A percentile compares a stretch with the other conserved stretches of the same genome.
Conservation (phyloP, 2,797 vertebrate species). For the Champsocephalus gunnari region DNA sequence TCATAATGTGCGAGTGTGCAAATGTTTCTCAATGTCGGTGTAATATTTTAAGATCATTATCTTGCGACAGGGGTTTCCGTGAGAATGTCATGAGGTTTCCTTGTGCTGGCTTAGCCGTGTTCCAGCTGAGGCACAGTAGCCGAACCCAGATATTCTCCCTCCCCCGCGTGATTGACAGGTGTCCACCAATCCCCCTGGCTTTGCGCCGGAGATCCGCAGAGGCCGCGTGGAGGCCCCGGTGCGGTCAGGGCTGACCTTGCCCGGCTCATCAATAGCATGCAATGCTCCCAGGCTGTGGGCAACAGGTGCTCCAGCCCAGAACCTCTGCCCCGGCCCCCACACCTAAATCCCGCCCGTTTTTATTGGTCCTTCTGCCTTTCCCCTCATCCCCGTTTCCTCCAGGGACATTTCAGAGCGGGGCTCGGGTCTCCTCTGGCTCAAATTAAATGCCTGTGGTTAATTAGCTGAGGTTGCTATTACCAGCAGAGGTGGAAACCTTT, state of each 20-base stretch:
- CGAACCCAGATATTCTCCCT: slow-evolving; percentile 66
- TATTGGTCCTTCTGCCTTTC: slow-evolving; percentile 59
- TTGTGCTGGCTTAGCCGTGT: slow-evolving; percentile 61
- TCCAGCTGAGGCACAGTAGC: slow-evolving; percentile 72
- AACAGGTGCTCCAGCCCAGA: slow-evolving; percentile 81
- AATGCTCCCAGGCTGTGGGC: slow-evolving; percentile 65
- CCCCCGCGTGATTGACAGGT: slow-evolving; percentile 82
- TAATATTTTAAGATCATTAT: slow-evolving; percentile 79
- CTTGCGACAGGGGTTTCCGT: slow-evolving; percentile 77
- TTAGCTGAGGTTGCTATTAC: slow-evolving; percentile 70
- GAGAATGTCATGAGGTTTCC: slow-evolving; percentile 77
- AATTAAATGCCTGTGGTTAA: slow-evolving; percentile 74
- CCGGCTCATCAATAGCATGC: slow-evolving; percentile 76
- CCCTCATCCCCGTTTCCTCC: slow-evolving; percentile 60
- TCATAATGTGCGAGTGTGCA: slow-evolving; percentile 71
- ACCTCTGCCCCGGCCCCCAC: slow-evolving; percentile 51
- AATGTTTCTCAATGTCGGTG: slow-evolving; percentile 68
- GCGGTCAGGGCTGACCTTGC: slow-evolving; percentile 69
- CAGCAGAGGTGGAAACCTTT: slow-evolving; percentile 55
- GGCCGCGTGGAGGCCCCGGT: slow-evolving; percentile 56
- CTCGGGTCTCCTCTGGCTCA: slow-evolving; percentile 65
- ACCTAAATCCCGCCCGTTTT: slow-evolving; percentile 69
- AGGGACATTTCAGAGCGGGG: slow-evolving; percentile 46
- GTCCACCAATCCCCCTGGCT: slow-evolving; percentile 82
- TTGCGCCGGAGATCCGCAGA: slow-evolving; percentile 82